A percentile compares a stretch with the other conserved stretches of the same genome.
These are phyloP conservation scores for Rhodeus uyekii DNA, from an alignment of 2,797 vertebrate genomes.

Conservation along the genomic window DNA sequence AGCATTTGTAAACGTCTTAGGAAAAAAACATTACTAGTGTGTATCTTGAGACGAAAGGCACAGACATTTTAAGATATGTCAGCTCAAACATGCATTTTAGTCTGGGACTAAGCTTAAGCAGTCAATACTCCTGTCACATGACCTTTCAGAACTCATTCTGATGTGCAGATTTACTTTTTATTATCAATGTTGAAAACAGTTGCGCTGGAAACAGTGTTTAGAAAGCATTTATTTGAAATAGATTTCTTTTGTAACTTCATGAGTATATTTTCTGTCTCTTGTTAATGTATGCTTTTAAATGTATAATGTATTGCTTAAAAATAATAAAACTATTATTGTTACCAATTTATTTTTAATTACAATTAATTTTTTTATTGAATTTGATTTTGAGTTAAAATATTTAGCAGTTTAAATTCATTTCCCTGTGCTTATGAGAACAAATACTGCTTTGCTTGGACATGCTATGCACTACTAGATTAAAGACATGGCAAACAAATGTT, in stretches of 20 bases:
- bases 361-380: neutral
- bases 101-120: neutral
- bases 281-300: neutral
- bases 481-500: neutral
- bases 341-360: neutral
- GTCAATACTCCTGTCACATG: too few species aligned
- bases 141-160: neutral
- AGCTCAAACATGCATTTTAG: too few species aligned
- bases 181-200: too few species aligned
- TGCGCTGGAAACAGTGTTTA: too few species aligned
- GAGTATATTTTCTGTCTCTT: neutral
- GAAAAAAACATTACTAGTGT: neutral
- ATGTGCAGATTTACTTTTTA: neutral
- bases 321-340: neutral
- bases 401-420: neutral
- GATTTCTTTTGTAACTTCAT: neutral
- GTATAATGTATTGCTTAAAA: too few species aligned
- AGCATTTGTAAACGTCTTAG: neutral
- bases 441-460: neutral
- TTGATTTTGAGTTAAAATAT: neutral
- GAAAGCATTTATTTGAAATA: too few species aligned
- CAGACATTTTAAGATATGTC: neutral
- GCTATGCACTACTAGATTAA: neutral
- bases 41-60: neutral
- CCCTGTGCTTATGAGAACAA: neutral